These are phyloP conservation scores for Lampropteryx suffumata DNA, from an alignment of 2,888 invertebrate species.

Conservation along the genomic window DNA sequence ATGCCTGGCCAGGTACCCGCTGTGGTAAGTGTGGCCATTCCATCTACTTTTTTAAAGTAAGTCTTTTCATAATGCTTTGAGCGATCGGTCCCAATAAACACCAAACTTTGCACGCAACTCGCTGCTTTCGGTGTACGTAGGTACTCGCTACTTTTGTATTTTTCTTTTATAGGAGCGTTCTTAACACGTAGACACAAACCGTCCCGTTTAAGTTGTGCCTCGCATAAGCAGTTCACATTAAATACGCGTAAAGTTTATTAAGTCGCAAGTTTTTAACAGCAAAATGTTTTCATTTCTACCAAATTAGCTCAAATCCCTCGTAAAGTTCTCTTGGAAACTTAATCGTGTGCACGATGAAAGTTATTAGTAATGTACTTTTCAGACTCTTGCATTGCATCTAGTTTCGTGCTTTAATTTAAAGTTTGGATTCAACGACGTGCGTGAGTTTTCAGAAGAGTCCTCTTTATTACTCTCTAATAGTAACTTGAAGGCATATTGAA, in stretches of 20 bases:
- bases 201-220: slow-evolving; percentile 71
- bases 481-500: slow-evolving; percentile 16
- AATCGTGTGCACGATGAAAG: slow-evolving; percentile 54
- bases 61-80: slow-evolving; percentile 55
- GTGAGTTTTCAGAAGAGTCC: slow-evolving; percentile 43
- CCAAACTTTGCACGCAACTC: slow-evolving; percentile 72
- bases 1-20: slow-evolving; percentile 96
- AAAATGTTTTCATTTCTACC: slow-evolving; percentile 41
- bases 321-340: slow-evolving; percentile 51
- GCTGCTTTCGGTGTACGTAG: slow-evolving; percentile 80
- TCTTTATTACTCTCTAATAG: slow-evolving; percentile 33
- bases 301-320: slow-evolving; percentile 44
- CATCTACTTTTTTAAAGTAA: slow-evolving; percentile 15
- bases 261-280: slow-evolving; percentile 27
- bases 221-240: slow-evolving; percentile 18
- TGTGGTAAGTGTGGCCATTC: slow-evolving; percentile 88
- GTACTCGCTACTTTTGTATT: slow-evolving; percentile 57
- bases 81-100: slow-evolving; percentile 73
- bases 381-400: slow-evolving; percentile 44
- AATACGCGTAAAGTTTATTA: slow-evolving; percentile 29
- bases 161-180: slow-evolving; percentile 53
- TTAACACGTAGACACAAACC: slow-evolving; percentile 58
- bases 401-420: slow-evolving; percentile 58
- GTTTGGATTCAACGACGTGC: slow-evolving; percentile 47
- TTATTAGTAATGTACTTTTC: slow-evolving; percentile 59